Evolutionary conservation across 2,888 invertebrate genomes (phyloP), one percentile per base, ranked within the genome.

Genomic region (Arctia plantaginis): DNA sequence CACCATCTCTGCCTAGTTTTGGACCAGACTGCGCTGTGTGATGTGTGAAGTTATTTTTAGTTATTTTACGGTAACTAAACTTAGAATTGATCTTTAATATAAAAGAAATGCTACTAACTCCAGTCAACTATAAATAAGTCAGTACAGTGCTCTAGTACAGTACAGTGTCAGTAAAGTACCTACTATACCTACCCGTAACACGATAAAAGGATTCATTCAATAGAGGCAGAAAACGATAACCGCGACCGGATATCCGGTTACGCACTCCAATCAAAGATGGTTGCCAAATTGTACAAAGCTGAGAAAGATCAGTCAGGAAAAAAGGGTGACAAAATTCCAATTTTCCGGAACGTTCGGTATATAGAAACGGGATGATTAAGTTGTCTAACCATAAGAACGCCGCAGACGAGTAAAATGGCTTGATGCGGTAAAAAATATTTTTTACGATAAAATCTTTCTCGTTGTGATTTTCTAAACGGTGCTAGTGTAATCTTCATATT

Each of bases 261-360:
- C 92, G 91, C 88, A 89, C 88, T 91, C 88, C 90, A 93, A 93
- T 93, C 93, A 93, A 91, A 93, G 92, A 91, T 90, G 92, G 92
- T 90, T 90, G 90, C 88, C 89, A 90, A 92, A 93, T 92, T 90
- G 91, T 85, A 85, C 87, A 88, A 89, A 91, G 90, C 91, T 90
- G 90, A 87, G 88, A 91, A 91, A 91, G 92, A 93, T 93, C 93
- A 92, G 86, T 90, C 89, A 78, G 89, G 87, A 89, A 87, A 69
- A 90, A 91, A 91, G 91, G 93, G 92, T 90, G 93, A 93, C 92
- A 91, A 92, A 89, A 93, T 91, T 92, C 91, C 93, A 90, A 92
- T 92, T 92, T 92, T 90, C 91, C 90, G 89, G 88, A 88, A 88
- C 89, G 87, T 87, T 89, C 80, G 82, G 83, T 84, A 78, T 85